phyloP scores from a whole-genome alignment of 2,797 vertebrate species.

The Peromyscus attwateri region DNA sequence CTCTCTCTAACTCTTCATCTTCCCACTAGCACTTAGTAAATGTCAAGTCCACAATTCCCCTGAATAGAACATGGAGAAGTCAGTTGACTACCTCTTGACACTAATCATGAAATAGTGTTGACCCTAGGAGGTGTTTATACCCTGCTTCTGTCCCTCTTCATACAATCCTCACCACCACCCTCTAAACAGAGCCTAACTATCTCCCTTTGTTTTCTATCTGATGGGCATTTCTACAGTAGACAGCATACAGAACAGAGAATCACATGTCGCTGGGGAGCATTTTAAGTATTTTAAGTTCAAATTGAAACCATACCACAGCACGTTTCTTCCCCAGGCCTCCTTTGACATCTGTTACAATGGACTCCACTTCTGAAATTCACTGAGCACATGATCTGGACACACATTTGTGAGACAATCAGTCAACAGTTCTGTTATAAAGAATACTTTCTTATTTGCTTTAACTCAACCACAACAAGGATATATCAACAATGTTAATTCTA shows the following conservation, averaged over 20 bases:
- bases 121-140: background rate
- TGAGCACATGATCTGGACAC: background rate
- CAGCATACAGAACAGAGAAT: background rate
- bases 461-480: background rate
- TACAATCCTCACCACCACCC: background rate
- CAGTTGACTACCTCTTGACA: background rate
- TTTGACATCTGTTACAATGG: background rate
- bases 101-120: background rate
- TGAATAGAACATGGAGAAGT: background rate
- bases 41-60: background rate
- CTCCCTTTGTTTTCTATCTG: background rate
- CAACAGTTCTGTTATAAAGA: slow-evolving; percentile 10
- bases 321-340: background rate
- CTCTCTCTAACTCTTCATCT: background rate
- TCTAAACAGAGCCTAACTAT: background rate
- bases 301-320: slow-evolving; percentile 11
- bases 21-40: background rate
- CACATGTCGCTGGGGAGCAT: background rate
- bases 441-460: slow-evolving; percentile 44
- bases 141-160: background rate
- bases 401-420: slow-evolving; percentile 31
- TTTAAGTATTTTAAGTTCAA: slow-evolving; percentile 34
- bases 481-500: slow-evolving; percentile 14
- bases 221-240: background rate
- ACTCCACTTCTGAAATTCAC: slow-evolving; percentile 44